Evolutionary conservation across 2,888 invertebrate species (phyloP).

Genomic region (Leptinotarsa peninsularis): DNA sequence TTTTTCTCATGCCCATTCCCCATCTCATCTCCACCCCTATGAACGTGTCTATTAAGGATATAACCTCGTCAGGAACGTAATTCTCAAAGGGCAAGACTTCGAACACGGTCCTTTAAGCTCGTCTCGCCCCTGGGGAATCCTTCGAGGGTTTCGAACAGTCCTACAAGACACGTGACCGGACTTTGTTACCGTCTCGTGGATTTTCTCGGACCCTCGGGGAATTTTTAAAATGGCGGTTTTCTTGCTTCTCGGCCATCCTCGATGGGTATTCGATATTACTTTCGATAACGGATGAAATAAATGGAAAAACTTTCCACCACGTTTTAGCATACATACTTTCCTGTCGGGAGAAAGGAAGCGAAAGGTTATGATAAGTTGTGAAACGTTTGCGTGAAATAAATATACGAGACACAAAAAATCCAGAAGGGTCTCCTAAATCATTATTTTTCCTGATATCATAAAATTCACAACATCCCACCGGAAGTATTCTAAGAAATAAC

Average conservation of each 20-base stretch:
- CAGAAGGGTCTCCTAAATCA: no score
- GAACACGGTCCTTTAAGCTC: constrained; percentile 51
- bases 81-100: constrained; percentile 43
- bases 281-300: constrained; percentile 26
- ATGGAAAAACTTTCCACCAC: constrained; percentile 16
- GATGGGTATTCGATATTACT: constrained; percentile 35
- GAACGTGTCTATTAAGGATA: constrained; percentile 52
- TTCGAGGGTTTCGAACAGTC: constrained; percentile 43
- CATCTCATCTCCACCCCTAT: constrained; percentile 6
- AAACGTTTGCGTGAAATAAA: no score
- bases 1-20: background rate
- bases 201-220: constrained; percentile 40
- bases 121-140: constrained; percentile 46
- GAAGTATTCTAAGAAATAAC: no score
- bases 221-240: constrained; percentile 47
- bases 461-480: no score
- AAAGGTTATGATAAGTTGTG: background rate
- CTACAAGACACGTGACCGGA: constrained; percentile 49
- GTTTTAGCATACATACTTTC: background rate
- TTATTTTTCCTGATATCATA: no score
- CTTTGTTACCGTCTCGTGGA: constrained; percentile 44
- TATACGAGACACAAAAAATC: background rate
- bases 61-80: constrained; percentile 48
- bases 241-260: constrained; percentile 31
- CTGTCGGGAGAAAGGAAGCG: background rate